Percentiles rank a stretch among this genome's conserved stretches.
These are phyloP conservation scores for Lacanobia wlatinum DNA, from an alignment of 2,888 invertebrate genomes.

Conservation along the genomic window DNA sequence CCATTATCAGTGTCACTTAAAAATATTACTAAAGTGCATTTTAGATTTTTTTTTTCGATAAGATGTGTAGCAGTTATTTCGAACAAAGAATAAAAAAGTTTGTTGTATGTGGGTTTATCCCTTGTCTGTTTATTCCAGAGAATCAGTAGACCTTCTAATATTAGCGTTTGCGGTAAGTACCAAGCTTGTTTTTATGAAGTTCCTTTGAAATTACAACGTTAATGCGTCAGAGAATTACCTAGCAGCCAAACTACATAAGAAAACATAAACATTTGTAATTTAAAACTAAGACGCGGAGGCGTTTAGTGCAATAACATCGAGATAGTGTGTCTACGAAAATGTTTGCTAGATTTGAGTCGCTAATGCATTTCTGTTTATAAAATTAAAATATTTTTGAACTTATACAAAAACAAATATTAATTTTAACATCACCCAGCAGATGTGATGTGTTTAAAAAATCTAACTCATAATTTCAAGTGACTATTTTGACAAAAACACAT, in stretches of 20 bases:
- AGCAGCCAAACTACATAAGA: constrained; percentile 1
- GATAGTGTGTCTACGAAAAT: constrained; percentile 21
- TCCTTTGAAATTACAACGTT: constrained; percentile 15
- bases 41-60: too few relatives aligned
- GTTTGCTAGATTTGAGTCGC: not conserved
- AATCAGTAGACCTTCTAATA: not conserved
- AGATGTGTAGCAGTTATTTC: too few relatives aligned
- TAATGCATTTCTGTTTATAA: constrained; percentile 23
- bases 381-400: not conserved
- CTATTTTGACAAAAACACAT: too few relatives aligned
- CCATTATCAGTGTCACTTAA: too few relatives aligned
- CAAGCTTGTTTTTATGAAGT: not conserved
- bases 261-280: constrained; percentile 30
- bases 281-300: constrained; percentile 13
- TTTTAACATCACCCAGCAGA: too few relatives aligned
- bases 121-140: not conserved
- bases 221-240: constrained; percentile 23
- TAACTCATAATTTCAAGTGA: too few relatives aligned
- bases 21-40: too few relatives aligned
- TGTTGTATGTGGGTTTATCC: not conserved
- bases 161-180: not conserved
- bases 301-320: constrained; percentile 26
- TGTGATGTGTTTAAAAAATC: too few relatives aligned
- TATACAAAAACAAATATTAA: too few relatives aligned
- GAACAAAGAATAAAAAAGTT: too few relatives aligned